Conservation (phyloP, 2,113 vertebrate genomes). For the Rhinichthys klamathensis region DNA sequence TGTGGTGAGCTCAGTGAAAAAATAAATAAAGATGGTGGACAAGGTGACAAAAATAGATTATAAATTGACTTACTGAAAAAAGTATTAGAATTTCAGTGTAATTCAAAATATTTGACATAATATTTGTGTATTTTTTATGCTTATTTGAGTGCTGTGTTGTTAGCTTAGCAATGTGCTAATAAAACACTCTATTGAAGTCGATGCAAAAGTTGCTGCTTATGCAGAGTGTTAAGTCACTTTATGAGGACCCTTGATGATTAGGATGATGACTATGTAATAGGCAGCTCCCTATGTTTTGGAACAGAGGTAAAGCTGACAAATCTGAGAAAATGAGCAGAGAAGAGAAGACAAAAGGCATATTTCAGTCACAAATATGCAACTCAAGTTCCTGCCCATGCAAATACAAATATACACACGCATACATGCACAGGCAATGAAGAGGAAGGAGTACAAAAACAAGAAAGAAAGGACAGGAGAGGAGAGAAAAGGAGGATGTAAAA, state of each 20-base stretch:
- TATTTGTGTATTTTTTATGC: neutral
- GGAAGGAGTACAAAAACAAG: conserved; percentile 11
- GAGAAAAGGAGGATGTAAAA: conserved; percentile 42
- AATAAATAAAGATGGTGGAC: too few relatives aligned
- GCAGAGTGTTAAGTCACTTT: neutral
- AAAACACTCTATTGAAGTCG: neutral
- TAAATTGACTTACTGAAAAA: neutral
- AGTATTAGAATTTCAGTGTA: neutral
- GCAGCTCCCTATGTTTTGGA: neutral
- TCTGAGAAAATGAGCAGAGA: neutral
- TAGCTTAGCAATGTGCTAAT: neutral
- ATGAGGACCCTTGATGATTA: neutral
- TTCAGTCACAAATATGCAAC: neutral
- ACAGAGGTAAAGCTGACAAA: neutral
- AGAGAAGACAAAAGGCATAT: neutral
- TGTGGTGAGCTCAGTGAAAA: neutral
- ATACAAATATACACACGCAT: neutral
- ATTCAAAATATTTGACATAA: neutral
- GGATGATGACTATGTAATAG: neutral
- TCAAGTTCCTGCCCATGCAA: neutral
- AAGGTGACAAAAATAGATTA: too few relatives aligned
- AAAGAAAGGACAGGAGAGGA: conserved; percentile 21
- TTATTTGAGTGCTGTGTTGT: neutral
- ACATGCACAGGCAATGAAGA: neutral
- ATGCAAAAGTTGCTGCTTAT: neutral